Evolutionary conservation across 2,113 vertebrate species (phyloP).

Genomic region (Triplophysa dalaica): DNA sequence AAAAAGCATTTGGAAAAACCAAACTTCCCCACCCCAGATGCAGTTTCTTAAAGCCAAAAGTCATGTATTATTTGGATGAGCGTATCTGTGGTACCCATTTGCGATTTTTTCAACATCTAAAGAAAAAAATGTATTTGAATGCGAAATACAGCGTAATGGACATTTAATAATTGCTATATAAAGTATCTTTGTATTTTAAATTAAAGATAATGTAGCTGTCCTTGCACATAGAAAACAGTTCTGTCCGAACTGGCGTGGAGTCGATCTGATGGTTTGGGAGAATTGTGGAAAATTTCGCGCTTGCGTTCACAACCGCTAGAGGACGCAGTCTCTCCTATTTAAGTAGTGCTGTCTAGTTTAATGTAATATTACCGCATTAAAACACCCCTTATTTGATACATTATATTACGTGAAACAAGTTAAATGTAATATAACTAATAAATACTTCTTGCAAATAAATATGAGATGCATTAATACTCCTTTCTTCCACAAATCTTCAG

Average conservation of each 20-base stretch:
- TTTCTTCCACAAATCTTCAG: slow-evolving; percentile 64
- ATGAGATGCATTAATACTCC: neutral
- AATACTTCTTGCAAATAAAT: too few relatives aligned
- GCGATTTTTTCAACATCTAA: too few relatives aligned
- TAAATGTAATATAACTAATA: neutral
- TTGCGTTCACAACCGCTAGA: neutral
- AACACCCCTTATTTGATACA: neutral
- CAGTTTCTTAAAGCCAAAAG: too few relatives aligned
- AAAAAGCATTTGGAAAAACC: too few relatives aligned
- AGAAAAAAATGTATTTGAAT: too few relatives aligned
- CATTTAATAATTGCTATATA: too few relatives aligned
- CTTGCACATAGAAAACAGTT: neutral
- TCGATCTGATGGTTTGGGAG: neutral
- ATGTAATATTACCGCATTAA: neutral
- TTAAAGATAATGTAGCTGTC: too few relatives aligned
- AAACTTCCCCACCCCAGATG: too few relatives aligned
- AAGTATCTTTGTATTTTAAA: too few relatives aligned
- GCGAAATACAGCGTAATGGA: too few relatives aligned
- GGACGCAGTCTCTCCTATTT: neutral
- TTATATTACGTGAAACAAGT: neutral
- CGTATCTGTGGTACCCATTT: too few relatives aligned
- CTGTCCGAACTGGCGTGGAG: neutral
- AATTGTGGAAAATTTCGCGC: neutral
- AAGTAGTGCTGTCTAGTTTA: neutral
- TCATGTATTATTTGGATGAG: too few relatives aligned